phyloP scores from a whole-genome alignment of 2,113 vertebrate genomes.

The Amia ocellicauda region DNA sequence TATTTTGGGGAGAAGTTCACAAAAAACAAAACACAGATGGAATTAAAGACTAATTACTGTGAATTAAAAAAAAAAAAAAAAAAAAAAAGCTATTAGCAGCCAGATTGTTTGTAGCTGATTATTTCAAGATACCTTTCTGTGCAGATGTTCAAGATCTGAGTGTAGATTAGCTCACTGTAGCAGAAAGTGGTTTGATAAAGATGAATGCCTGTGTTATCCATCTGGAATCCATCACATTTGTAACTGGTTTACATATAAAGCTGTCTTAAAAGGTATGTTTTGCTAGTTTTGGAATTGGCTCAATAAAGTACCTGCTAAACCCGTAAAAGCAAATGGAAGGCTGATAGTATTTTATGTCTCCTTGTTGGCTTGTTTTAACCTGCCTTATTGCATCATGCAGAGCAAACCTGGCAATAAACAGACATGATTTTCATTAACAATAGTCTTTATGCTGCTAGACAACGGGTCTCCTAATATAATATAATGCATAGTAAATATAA shows the following conservation, averaged over 20 bases:
- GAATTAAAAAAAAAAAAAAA: neutral
- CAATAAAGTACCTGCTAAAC: conserved; percentile 23
- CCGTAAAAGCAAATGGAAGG: neutral
- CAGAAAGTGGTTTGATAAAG: neutral
- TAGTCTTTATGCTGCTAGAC: no score
- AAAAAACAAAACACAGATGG: neutral
- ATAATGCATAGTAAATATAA: no score
- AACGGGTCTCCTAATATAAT: no score
- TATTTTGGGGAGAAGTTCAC: neutral
- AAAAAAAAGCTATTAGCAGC: neutral
- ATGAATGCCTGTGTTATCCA: conserved; percentile 3
- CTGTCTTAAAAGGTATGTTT: conserved; percentile 9
- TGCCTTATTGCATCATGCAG: conserved; percentile 29
- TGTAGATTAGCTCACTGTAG: neutral
- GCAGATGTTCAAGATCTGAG: neutral
- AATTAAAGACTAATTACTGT: conserved; percentile 8
- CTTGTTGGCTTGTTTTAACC: conserved; percentile 29
- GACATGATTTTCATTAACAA: conserved; percentile 11
- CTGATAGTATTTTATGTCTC: neutral
- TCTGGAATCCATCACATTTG: neutral
- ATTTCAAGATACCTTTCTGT: neutral
- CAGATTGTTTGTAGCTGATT: neutral
- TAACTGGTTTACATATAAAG: neutral
- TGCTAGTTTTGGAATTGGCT: conserved; percentile 1
- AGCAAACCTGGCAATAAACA: conserved; percentile 20